These are phyloP conservation scores for Antheraea assamensis DNA, from an alignment of 2,888 invertebrate species.

Conservation along the genomic window DNA sequence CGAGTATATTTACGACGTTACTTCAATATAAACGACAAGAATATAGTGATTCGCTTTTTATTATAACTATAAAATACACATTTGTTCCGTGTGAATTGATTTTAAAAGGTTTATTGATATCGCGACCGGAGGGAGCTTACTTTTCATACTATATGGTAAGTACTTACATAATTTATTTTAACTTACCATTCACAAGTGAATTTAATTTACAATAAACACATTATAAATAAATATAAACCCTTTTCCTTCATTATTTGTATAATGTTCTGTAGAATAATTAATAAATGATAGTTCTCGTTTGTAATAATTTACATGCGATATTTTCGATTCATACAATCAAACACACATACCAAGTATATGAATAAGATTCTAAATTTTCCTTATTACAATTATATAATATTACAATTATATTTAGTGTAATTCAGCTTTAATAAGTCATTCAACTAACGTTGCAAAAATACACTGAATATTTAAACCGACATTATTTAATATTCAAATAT, in stretches of 20 bases:
- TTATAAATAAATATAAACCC: background rate
- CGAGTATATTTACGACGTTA: background rate
- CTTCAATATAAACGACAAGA: slow-evolving; percentile 2
- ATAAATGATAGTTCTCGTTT: no score
- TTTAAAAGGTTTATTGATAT: background rate
- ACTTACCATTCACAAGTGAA: background rate
- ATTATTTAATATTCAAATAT: no score
- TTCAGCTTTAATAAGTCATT: background rate
- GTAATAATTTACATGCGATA: no score
- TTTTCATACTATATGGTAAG: background rate
- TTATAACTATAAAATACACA: background rate
- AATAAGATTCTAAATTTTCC: background rate
- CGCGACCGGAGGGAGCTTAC: background rate
- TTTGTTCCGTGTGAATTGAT: background rate
- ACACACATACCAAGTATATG: background rate
- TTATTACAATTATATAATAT: background rate
- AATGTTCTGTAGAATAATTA: no score
- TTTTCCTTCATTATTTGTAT: background rate
- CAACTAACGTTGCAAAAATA: background rate
- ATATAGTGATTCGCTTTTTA: slow-evolving; percentile 2
- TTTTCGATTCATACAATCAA: no score
- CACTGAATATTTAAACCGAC: background rate
- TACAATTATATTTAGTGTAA: no score
- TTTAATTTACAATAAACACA: background rate
- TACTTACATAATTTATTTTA: background rate